A percentile compares a stretch with the other conserved stretches of the same genome.
These are phyloP conservation scores for Xestia sexstrigata DNA, from an alignment of 2,888 invertebrate species.

Conservation along the genomic window DNA sequence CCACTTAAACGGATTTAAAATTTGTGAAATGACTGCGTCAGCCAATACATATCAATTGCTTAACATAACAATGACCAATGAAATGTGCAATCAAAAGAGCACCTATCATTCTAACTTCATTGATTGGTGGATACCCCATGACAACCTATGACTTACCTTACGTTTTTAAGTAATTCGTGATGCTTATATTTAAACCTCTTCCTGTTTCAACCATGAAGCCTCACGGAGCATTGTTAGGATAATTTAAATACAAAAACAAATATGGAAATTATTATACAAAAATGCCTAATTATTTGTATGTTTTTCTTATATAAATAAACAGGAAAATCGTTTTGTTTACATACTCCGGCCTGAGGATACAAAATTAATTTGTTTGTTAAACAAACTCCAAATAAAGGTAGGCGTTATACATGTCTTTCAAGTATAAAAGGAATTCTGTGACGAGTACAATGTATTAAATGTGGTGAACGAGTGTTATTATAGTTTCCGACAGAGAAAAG, in stretches of 20 bases:
- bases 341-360: conserved; percentile 6
- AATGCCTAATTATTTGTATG: conserved; percentile 42
- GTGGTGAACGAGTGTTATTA: not conserved
- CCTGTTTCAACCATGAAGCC: not conserved
- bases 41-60: too few species aligned
- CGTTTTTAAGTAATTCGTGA: too few species aligned
- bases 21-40: too few species aligned
- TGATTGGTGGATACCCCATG: too few species aligned
- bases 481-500: not conserved
- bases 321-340: conserved; percentile 38
- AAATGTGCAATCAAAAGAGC: too few species aligned
- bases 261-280: conserved; percentile 13
- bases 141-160: too few species aligned
- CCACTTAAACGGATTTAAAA: too few species aligned
- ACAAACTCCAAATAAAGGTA: conserved; percentile 8
- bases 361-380: conserved; percentile 43
- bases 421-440: conserved; percentile 14
- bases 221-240: conserved; percentile 2
- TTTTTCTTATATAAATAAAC: conserved; percentile 35
- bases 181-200: not conserved
- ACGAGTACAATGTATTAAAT: conserved; percentile 1
- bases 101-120: too few species aligned
- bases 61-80: too few species aligned
- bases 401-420: conserved; percentile 17
- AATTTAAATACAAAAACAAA: conserved; percentile 23